phyloP scores from a whole-genome alignment of 2,797 vertebrate species.

The Pitangus sulphuratus region DNA sequence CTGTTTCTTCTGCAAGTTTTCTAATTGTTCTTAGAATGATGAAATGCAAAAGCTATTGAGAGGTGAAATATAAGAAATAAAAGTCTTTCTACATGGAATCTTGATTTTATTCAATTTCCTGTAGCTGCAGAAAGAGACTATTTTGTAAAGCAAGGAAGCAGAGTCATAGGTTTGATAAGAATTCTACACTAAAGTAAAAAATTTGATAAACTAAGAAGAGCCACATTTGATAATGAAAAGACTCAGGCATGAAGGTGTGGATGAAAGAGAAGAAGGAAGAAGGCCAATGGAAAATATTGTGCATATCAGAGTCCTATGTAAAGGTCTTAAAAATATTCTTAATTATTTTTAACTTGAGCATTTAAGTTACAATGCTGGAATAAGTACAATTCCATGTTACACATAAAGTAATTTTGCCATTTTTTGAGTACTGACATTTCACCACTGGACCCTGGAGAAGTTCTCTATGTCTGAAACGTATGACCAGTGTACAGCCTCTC shows the following conservation, averaged over 20 bases:
- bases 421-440: background rate
- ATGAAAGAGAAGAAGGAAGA: background rate
- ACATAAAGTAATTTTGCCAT: background rate
- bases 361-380: background rate
- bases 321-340: background rate
- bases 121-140: background rate
- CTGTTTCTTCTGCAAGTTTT: background rate
- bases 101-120: background rate
- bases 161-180: background rate
- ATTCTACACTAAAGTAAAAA: background rate
- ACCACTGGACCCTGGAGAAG: background rate
- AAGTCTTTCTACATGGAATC: background rate
- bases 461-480: background rate
- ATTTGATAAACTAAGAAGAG: background rate
- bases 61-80: background rate
- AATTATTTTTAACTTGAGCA: background rate
- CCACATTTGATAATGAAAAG: background rate
- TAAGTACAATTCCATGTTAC: background rate
- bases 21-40: background rate
- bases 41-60: background rate
- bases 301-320: background rate
- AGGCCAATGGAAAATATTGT: background rate
- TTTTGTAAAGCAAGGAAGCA: background rate
- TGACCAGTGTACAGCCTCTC: background rate
- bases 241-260: background rate